These are phyloP conservation scores for Telmatochromis sp. DNA, from an alignment of 2,113 vertebrate species.

Conservation along the genomic window DNA sequence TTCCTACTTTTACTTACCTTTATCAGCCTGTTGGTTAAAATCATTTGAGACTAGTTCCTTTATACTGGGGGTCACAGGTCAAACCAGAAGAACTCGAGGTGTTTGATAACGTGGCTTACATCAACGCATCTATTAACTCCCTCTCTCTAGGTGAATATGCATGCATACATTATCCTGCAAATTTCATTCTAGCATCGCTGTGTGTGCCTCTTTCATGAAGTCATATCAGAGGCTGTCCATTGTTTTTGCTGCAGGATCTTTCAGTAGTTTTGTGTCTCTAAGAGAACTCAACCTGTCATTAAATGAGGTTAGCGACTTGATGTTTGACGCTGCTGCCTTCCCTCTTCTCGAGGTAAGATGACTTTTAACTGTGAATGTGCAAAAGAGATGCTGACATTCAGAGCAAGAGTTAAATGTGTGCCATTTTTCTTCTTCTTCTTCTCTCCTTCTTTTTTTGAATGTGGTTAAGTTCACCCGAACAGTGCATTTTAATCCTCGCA, in stretches of 20 bases:
- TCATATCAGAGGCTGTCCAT: neutral
- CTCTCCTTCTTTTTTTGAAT: neutral
- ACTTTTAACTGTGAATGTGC: neutral
- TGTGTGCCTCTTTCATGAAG: neutral
- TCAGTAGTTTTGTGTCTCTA: conserved; percentile 74
- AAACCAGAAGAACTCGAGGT: conserved; percentile 73
- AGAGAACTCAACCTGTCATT: conserved; percentile 77
- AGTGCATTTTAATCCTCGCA: conserved; percentile 24
- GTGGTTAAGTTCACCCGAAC: neutral
- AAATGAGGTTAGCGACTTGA: conserved; percentile 72
- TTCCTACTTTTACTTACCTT: neutral
- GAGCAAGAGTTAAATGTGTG: neutral
- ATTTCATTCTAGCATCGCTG: neutral
- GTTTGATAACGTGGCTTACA: conserved; percentile 74
- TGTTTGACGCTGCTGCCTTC: conserved; percentile 70
- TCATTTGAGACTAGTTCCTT: neutral
- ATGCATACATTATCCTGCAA: neutral
- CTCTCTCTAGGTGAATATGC: conserved; percentile 72
- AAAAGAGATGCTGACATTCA: neutral
- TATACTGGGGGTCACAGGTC: conserved; percentile 58
- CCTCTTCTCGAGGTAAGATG: conserved; percentile 76
- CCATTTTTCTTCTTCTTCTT: neutral
- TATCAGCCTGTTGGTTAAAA: neutral
- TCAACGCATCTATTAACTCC: conserved; percentile 80
- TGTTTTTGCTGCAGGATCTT: conserved; percentile 62